phyloP scores from a whole-genome alignment of 2,888 invertebrate species.

The Tinea trinotella region DNA sequence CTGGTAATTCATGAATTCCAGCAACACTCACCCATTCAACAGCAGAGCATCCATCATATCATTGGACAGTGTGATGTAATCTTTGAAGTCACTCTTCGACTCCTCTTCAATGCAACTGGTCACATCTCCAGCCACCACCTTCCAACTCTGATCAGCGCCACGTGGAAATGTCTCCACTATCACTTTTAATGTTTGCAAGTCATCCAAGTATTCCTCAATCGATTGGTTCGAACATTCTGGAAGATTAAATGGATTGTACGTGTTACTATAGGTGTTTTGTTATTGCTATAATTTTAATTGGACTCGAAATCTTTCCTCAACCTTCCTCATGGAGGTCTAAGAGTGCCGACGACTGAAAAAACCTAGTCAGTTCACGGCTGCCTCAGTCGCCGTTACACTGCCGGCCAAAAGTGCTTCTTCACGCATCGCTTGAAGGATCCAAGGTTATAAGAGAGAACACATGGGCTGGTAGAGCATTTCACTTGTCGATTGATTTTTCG shows the following conservation, averaged over 20 bases:
- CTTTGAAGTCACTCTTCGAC: conserved; percentile 68
- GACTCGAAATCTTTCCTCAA: no score
- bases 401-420: no score
- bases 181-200: conserved; percentile 74
- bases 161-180: conserved; percentile 76
- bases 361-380: no score
- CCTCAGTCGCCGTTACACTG: no score
- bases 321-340: no score
- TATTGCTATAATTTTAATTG: no score
- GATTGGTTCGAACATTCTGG: conserved; percentile 68
- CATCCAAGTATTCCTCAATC: conserved; percentile 72
- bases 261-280: no score
- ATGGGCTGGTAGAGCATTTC: no score
- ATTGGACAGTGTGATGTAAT: conserved; percentile 68
- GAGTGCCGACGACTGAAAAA: no score
- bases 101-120: conserved; percentile 61
- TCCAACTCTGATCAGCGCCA: conserved; percentile 66
- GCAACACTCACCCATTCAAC: conserved; percentile 77
- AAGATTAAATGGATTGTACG: conserved; percentile 25
- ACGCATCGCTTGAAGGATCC: no score
- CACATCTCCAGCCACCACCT: conserved; percentile 75
- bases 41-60: conserved; percentile 77
- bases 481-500: no score
- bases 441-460: no score
- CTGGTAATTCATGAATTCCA: neutral